phyloP scores from a whole-genome alignment of 1,140 invertebrate species.

The Bombus pascuorum region DNA sequence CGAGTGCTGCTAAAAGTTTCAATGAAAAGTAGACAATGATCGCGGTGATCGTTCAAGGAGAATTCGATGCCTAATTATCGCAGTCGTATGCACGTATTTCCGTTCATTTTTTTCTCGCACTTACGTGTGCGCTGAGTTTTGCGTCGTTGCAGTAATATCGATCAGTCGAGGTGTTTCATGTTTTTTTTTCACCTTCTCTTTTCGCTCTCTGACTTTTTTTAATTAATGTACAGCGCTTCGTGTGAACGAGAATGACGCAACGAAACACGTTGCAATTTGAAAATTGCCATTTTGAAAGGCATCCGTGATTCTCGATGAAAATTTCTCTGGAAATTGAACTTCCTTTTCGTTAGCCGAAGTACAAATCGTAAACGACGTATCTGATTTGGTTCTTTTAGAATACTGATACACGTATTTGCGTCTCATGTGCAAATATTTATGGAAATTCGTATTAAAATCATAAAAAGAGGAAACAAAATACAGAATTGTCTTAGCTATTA shows the following conservation, averaged over 20 bases:
- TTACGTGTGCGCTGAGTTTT: constrained; percentile 11
- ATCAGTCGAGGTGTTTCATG: constrained; percentile 1
- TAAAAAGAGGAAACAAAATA: too few species aligned
- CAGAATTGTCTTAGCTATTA: too few species aligned
- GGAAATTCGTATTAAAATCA: too few species aligned
- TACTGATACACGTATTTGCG: too few species aligned
- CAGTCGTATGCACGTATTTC: background rate
- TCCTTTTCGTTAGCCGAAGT: background rate
- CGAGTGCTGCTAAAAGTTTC: background rate
- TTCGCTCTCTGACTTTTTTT: background rate
- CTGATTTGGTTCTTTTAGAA: background rate
- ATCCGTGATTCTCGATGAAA: background rate
- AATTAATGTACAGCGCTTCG: constrained; percentile 11
- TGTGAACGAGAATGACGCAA: background rate
- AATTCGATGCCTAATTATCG: constrained; percentile 9
- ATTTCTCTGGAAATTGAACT: background rate
- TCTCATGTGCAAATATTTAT: too few species aligned
- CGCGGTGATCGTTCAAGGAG: background rate
- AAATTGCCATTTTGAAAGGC: background rate
- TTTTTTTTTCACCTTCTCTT: background rate
- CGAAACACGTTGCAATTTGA: background rate
- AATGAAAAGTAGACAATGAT: background rate
- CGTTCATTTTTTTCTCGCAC: constrained; percentile 2
- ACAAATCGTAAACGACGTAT: background rate
- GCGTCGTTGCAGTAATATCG: constrained; percentile 33